These are phyloP conservation scores for Melierax canorus DNA, from an alignment of 2,113 vertebrate species.

Conservation along the genomic window DNA sequence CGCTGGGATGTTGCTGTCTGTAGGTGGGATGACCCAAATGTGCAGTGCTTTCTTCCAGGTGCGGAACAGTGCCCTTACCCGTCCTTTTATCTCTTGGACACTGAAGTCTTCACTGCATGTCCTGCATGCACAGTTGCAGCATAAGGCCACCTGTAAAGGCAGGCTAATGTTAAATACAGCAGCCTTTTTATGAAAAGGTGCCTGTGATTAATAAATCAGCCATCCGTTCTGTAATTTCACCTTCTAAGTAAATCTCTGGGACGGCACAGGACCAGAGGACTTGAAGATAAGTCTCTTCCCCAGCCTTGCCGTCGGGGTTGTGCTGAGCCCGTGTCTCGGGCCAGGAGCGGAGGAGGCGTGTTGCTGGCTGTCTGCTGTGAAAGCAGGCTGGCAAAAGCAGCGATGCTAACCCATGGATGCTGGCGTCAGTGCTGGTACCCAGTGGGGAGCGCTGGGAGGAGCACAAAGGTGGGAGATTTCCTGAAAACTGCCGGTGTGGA, in stretches of 20 bases:
- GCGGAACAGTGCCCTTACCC: not conserved
- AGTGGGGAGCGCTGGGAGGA: not conserved
- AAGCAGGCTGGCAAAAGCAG: not conserved
- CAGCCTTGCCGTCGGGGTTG: no score
- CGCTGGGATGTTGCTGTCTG: not conserved
- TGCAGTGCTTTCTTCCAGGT: not conserved
- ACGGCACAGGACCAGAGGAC: no score
- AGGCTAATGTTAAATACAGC: not conserved
- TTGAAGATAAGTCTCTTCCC: no score
- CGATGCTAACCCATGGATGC: not conserved
- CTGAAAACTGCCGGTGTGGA: not conserved
- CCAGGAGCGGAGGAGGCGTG: not conserved
- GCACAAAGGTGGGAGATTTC: not conserved
- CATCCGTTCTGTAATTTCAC: not conserved
- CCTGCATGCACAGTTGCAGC: not conserved
- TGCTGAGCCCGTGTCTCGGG: not conserved
- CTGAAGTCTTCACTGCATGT: not conserved
- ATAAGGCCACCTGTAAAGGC: not conserved
- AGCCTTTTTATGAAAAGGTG: not conserved
- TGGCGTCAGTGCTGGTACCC: not conserved
- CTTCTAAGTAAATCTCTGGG: not conserved
- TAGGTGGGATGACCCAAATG: not conserved
- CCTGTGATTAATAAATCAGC: not conserved
- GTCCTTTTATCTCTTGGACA: fast-evolving
- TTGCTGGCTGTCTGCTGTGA: not conserved